Percentiles rank a stretch among this genome's conserved stretches.
Evolutionary conservation across 2,888 invertebrate genomes (phyloP).

Genomic region (Eupithecia inturbata): DNA sequence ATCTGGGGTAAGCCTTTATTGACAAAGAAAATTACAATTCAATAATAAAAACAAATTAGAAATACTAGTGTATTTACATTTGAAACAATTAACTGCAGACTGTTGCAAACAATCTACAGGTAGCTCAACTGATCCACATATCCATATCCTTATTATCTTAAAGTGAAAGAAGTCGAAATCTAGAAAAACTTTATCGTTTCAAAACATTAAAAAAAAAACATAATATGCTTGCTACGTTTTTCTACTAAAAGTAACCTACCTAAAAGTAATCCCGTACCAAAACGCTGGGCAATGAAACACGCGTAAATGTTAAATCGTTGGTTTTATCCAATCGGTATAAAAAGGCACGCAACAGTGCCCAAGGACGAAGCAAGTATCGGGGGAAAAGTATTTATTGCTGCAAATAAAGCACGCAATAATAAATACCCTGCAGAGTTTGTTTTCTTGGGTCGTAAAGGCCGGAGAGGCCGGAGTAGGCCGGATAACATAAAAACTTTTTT

Average conservation of each 20-base stretch:
- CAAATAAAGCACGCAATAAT: constrained; percentile 36
- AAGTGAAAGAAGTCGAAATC: too few relatives aligned
- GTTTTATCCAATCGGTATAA: constrained; percentile 32
- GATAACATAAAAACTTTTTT: not conserved
- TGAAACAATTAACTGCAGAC: too few relatives aligned
- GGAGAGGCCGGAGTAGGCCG: not conserved
- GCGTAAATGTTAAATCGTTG: constrained; percentile 31
- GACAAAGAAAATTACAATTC: too few relatives aligned
- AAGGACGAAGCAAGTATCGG: constrained; percentile 30
- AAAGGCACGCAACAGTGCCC: constrained; percentile 39
- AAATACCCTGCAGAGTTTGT: constrained; percentile 28
- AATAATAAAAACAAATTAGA: too few relatives aligned
- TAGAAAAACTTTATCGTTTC: not conserved
- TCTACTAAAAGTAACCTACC: not conserved
- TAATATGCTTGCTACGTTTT: not conserved
- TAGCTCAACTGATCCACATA: too few relatives aligned
- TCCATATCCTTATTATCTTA: too few relatives aligned
- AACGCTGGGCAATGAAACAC: constrained; percentile 13
- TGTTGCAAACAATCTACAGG: too few relatives aligned
- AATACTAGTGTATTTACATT: too few relatives aligned
- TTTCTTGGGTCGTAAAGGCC: constrained; percentile 1
- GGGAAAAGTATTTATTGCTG: constrained; percentile 37
- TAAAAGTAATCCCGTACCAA: not conserved
- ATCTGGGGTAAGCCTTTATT: too few relatives aligned
- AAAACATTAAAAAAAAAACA: not conserved